Percentiles rank a stretch among this genome's conserved stretches.
These are phyloP conservation scores for Arctia plantaginis DNA, from an alignment of 2,888 invertebrate genomes.

Conservation along the genomic window DNA sequence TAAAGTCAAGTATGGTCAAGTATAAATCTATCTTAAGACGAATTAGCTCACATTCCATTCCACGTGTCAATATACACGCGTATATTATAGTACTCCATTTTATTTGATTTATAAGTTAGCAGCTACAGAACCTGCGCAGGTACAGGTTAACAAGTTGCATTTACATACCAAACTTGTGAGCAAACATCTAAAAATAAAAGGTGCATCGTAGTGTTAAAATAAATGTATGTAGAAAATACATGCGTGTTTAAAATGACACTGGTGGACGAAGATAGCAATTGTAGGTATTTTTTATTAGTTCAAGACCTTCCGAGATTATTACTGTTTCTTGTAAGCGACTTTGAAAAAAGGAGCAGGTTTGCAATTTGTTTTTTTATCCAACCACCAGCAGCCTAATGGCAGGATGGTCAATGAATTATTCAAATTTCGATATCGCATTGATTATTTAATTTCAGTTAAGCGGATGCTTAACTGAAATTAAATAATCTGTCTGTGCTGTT, in stretches of 20 bases:
- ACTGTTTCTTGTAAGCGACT: neutral
- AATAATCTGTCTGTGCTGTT: too few relatives aligned
- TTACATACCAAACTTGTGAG: constrained; percentile 74
- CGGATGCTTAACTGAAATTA: too few relatives aligned
- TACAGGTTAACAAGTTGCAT: constrained; percentile 71
- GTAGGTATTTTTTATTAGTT: neutral
- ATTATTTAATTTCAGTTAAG: neutral
- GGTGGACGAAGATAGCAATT: constrained; percentile 23
- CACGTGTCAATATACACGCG: constrained; percentile 22
- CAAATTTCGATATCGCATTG: neutral
- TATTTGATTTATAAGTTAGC: constrained; percentile 53
- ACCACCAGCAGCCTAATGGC: neutral
- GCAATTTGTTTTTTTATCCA: neutral
- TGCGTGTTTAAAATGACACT: constrained; percentile 41
- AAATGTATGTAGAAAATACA: constrained; percentile 40
- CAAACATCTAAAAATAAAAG: constrained; percentile 77
- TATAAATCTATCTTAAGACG: neutral
- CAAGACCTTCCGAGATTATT: neutral
- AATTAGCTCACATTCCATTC: constrained; percentile 14
- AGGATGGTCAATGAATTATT: too few relatives aligned
- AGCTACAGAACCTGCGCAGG: constrained; percentile 40
- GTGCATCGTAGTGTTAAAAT: constrained; percentile 64
- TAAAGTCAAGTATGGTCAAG: too few relatives aligned
- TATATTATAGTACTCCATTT: constrained; percentile 26
- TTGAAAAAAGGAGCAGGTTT: neutral